Evolutionary conservation across 1,140 invertebrate species (phyloP).

Genomic region (Andrena cerasifolii): DNA sequence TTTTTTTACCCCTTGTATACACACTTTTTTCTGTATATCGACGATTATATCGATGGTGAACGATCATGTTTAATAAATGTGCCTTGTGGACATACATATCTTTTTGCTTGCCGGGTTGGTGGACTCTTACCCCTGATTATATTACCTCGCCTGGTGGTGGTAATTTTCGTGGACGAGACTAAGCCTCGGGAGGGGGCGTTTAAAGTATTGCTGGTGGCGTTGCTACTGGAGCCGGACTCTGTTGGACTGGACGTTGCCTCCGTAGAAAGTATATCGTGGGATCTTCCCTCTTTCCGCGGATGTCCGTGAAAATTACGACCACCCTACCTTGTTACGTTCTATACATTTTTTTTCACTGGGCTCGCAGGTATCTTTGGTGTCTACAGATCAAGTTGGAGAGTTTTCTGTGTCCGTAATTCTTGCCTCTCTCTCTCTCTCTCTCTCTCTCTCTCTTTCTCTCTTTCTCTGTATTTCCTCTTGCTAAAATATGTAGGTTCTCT

Average conservation of each 20-base stretch:
- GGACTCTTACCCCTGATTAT: conserved; percentile 78
- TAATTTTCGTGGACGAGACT: conserved; percentile 74
- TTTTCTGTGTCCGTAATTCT: conserved; percentile 73
- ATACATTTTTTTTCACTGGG: conserved; percentile 77
- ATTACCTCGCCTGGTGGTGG: conserved; percentile 79
- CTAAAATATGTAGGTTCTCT: conserved; percentile 34
- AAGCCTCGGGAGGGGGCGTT: no score
- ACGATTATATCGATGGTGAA: conserved; percentile 77
- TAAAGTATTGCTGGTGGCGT: background rate
- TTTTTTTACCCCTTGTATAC: conserved; percentile 73
- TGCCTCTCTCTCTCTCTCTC: conserved; percentile 49
- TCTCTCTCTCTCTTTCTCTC: conserved; percentile 24
- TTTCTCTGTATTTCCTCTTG: conserved; percentile 43
- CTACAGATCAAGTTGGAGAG: conserved; percentile 70
- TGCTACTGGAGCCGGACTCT: conserved; percentile 16
- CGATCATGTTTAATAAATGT: conserved; percentile 83
- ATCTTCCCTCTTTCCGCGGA: background rate
- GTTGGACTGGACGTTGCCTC: background rate
- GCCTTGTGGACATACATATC: conserved; percentile 80
- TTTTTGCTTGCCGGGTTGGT: conserved; percentile 82
- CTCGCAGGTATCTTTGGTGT: conserved; percentile 79
- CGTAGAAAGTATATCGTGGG: conserved; percentile 2
- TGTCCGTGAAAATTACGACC: conserved; percentile 72
- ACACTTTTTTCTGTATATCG: conserved; percentile 69
- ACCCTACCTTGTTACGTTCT: conserved; percentile 76